A percentile compares a stretch with the other conserved stretches of the same genome.
These are phyloP conservation scores for Synchiropus splendidus DNA, from an alignment of 2,113 vertebrate genomes.

Conservation along the genomic window DNA sequence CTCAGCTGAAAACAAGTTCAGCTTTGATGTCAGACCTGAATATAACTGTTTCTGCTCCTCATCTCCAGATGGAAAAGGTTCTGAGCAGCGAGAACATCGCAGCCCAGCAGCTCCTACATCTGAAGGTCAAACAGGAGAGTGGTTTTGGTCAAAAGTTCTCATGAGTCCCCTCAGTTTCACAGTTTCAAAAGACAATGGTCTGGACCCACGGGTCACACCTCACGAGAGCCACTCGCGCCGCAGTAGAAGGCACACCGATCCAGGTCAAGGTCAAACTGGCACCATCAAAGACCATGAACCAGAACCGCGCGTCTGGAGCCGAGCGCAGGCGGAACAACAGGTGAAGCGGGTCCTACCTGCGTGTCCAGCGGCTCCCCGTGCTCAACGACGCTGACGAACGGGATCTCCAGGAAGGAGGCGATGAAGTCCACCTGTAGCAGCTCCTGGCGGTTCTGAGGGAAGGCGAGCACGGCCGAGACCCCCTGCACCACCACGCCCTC, in stretches of 20 bases:
- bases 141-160: too few relatives aligned
- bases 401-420: slow-evolving; percentile 74
- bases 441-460: slow-evolving; percentile 78
- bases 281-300: background rate
- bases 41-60: too few relatives aligned
- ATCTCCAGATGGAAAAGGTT: too few relatives aligned
- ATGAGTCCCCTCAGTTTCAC: too few relatives aligned
- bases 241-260: background rate
- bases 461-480: slow-evolving; percentile 75
- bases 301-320: background rate
- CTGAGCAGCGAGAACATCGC: too few relatives aligned
- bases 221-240: background rate
- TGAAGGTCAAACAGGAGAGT: too few relatives aligned
- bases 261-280: slow-evolving; percentile 41
- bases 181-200: too few relatives aligned
- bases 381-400: slow-evolving; percentile 78
- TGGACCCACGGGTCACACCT: too few relatives aligned
- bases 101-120: too few relatives aligned
- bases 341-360: slow-evolving; percentile 59
- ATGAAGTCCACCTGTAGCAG: slow-evolving; percentile 81
- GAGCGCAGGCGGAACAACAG: slow-evolving; percentile 1
- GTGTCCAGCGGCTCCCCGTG: slow-evolving; percentile 66
- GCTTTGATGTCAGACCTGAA: too few relatives aligned
- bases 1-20: too few relatives aligned
- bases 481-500: slow-evolving; percentile 70